These are phyloP conservation scores for Polydrusus pterygomalis DNA, from an alignment of 2,888 invertebrate species.

Conservation along the genomic window DNA sequence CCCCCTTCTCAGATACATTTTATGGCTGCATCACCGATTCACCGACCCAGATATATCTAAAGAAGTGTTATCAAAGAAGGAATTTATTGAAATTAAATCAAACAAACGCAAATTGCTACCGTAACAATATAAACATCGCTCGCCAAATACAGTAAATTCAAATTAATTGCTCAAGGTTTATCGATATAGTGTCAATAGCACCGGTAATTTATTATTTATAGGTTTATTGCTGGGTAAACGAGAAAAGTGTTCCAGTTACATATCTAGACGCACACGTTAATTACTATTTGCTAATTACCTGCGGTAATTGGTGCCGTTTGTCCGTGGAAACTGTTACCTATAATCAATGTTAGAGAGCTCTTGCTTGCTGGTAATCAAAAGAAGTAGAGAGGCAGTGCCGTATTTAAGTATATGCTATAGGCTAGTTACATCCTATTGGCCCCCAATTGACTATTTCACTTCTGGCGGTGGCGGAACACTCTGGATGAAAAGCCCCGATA, in stretches of 20 bases:
- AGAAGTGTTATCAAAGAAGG: not conserved
- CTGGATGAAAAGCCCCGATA: conserved; percentile 54
- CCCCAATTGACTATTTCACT: conserved; percentile 85
- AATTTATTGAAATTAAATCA: not conserved
- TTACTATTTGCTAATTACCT: conserved; percentile 9
- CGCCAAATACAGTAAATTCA: conserved; percentile 3
- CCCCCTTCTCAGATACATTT: not conserved
- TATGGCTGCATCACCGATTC: too few species aligned
- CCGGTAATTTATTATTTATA: conserved; percentile 9
- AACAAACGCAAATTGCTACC: not conserved
- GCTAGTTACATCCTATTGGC: too few species aligned
- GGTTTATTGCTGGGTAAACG: not conserved
- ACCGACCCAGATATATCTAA: too few species aligned
- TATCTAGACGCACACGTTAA: not conserved
- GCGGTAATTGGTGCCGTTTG: conserved; percentile 11
- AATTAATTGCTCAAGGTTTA: conserved; percentile 13
- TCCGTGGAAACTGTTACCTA: conserved; percentile 4
- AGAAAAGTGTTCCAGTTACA: conserved; percentile 18
- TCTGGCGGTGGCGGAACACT: conserved; percentile 72
- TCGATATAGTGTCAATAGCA: conserved; percentile 17
- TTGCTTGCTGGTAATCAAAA: too few species aligned
- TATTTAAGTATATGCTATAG: too few species aligned
- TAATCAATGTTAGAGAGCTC: not conserved
- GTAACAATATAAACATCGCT: not conserved
- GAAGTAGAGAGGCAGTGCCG: too few species aligned